Conservation (phyloP, 2,797 vertebrate genomes). For the Lithobates pipiens region DNA sequence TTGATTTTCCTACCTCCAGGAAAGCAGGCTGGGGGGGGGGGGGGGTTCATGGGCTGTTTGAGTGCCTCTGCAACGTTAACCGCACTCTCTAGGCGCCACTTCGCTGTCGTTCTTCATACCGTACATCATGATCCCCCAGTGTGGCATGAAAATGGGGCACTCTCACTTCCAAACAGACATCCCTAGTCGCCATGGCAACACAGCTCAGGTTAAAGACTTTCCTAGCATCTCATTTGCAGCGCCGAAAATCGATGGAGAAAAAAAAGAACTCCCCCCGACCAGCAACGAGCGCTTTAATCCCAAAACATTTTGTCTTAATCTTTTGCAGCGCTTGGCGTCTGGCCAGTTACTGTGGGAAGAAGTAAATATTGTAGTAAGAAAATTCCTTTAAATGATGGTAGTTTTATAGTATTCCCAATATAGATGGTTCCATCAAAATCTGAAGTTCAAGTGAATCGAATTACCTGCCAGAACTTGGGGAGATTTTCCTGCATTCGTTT, state of each 20-base stretch:
- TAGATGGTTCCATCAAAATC: no score
- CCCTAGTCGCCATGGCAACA: slow-evolving; percentile 38
- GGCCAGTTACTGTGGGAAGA: neutral
- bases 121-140: neutral
- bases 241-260: no score
- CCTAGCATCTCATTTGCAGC: slow-evolving; percentile 8
- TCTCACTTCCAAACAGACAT: neutral
- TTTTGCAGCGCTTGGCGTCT: neutral
- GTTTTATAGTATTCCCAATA: no score
- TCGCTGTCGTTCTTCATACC: neutral
- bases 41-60: no score
- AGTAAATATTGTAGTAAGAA: neutral
- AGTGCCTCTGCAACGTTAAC: no score
- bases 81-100: neutral
- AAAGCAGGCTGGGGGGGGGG: neutral
- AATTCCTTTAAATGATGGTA: neutral
- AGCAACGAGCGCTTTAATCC: no score
- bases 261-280: no score
- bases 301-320: no score
- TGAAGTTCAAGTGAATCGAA: no score
- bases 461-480: no score
- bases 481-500: no score
- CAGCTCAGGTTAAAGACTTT: slow-evolving; percentile 33
- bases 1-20: neutral
- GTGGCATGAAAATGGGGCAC: neutral